Percentiles rank a stretch among this genome's conserved stretches.
Evolutionary conservation across 2,888 invertebrate species (phyloP).

Genomic region (Epistrophe eligans): DNA sequence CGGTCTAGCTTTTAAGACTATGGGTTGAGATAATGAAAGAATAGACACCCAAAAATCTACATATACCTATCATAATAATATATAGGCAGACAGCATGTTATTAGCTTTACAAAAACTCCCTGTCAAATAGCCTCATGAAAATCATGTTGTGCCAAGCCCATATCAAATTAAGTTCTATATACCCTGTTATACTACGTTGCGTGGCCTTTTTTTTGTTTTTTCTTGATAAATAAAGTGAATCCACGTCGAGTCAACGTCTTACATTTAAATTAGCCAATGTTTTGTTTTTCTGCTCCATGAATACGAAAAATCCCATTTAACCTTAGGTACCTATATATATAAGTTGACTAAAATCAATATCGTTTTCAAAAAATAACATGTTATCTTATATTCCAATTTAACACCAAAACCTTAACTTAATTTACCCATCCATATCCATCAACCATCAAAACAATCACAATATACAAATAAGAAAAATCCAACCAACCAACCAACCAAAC

Average conservation of each 20-base stretch:
- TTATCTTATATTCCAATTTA: slow-evolving; percentile 11
- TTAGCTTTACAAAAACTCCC: too few species aligned
- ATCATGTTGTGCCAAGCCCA: too few species aligned
- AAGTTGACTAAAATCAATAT: background rate
- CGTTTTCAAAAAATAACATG: background rate
- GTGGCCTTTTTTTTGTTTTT: too few species aligned
- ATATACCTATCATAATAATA: too few species aligned
- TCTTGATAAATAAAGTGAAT: too few species aligned
- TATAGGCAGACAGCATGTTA: too few species aligned
- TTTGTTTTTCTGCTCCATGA: background rate
- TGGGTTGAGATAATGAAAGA: too few species aligned
- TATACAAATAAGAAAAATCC: background rate
- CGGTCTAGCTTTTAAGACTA: too few species aligned
- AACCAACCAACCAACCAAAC: background rate
- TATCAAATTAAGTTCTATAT: too few species aligned
- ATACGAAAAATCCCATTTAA: background rate
- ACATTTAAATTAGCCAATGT: background rate
- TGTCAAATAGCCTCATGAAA: too few species aligned
- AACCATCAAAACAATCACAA: slow-evolving; percentile 1
- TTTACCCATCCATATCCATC: background rate
- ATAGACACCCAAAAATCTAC: too few species aligned
- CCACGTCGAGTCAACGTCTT: background rate
- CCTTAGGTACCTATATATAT: background rate
- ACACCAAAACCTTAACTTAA: slow-evolving; percentile 24
- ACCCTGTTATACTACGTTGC: too few species aligned